Evolutionary conservation across 37 sponge, comb jelly and placozoan genomes (phyloP).

Genomic region (Haliclona indistincta): DNA sequence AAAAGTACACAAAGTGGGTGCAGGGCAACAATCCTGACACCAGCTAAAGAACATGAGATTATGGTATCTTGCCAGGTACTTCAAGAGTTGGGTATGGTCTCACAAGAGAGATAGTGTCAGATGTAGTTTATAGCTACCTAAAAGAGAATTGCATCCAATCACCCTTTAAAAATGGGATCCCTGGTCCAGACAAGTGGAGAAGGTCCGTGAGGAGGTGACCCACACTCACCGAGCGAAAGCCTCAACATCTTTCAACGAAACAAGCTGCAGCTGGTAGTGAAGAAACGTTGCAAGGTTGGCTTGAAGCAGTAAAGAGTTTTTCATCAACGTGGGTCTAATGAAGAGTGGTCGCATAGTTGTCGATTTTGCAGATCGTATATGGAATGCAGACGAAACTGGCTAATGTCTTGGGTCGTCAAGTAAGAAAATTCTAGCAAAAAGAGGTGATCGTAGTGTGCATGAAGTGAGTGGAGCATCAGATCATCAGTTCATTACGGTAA

Average conservation of each 20-base stretch:
- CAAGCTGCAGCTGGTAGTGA: background rate
- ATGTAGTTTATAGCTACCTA: slow-evolving; percentile 7
- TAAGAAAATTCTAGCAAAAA: slow-evolving; percentile 27
- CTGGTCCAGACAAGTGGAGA: slow-evolving; percentile 16
- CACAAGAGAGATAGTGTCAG: slow-evolving; percentile 24
- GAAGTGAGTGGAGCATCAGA: slow-evolving; percentile 38
- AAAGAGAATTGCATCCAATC: background rate
- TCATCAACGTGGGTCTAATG: background rate
- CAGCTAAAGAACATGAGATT: slow-evolving; percentile 22
- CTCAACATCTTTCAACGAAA: slow-evolving; percentile 16
- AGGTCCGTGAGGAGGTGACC: slow-evolving; percentile 20
- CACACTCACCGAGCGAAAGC: slow-evolving; percentile 2
- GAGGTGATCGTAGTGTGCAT: slow-evolving; percentile 11
- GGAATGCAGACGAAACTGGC: slow-evolving; percentile 44
- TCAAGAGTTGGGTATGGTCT: slow-evolving; percentile 45
- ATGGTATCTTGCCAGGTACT: slow-evolving; percentile 31
- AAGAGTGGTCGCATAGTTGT: background rate
- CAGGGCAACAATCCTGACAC: slow-evolving; percentile 17
- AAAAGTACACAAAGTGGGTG: slow-evolving; percentile 3
- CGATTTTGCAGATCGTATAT: slow-evolving; percentile 4
- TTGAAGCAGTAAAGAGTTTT: background rate
- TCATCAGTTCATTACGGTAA: slow-evolving; percentile 24
- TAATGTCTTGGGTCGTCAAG: slow-evolving; percentile 16
- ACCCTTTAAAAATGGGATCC: slow-evolving; percentile 29
- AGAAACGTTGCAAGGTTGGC: background rate